Base-by-base conservation (phyloP, 2,113 vertebrate species). In the Epinephelus fuscoguttatus region DNA sequence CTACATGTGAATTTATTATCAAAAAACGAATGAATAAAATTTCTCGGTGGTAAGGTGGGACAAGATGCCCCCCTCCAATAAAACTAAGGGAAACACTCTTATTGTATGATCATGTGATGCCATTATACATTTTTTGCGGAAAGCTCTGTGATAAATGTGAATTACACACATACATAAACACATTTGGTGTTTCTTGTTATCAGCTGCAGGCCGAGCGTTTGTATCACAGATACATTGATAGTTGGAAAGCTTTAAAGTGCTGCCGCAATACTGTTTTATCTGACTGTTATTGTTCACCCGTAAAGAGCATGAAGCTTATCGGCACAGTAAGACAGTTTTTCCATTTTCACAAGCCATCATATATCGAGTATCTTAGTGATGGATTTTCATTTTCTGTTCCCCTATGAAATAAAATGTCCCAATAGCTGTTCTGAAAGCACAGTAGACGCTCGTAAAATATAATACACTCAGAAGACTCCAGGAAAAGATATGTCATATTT, bases 321-420 rank as follows among this genome's bases (percentile, higher is more conserved):
- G 8, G 21, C 60, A 33, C 60, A 59, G 18, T 40, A 5, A 67
- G 47, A 52, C 6, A 14, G 1, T 63, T 62, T 62, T 78, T 67
- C 6, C 53, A 64, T 70, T 75, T 78, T 81, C 49, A 70, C 27
- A 69, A 45, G 62, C 12, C 19, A 27, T 82, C 21, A 45, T 71
- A 14, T 63, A 47, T 50, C 4, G 25, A 18, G 50, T 45, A 11
- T 15, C 72, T 59, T 55, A 45, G 27, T 85, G 11, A 82, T 69
- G 0, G 40, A 42, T 71, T 74, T 82, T 55, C 19, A 80, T 78
- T 84, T 49, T 86, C 45, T 70, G 2, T 55, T 86, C 33, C 71
- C 17, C 42, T 56, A 45, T 69, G 30, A 76, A 61, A n/a, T 71
- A 27, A 53, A 82, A 40, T 19, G 15, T 6, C 7, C 25, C 11